A percentile compares a stretch with the other conserved stretches of the same genome.
Conservation (phyloP, 2,888 invertebrate species). For the Heteromyza rotundicornis region DNA sequence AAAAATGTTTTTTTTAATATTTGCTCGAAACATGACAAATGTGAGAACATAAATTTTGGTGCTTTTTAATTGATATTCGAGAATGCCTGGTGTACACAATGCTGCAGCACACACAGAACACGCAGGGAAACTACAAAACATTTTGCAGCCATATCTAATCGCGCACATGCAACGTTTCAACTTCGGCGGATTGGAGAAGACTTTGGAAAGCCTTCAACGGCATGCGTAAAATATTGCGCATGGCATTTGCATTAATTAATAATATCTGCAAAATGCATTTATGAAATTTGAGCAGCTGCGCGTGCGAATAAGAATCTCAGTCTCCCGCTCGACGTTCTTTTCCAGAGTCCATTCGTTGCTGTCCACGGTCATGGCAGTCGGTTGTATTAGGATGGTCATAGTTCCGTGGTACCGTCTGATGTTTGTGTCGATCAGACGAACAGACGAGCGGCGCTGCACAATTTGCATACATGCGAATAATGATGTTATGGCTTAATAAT, state of each 20-base stretch:
- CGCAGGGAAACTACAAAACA: background rate
- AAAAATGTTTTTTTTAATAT: too few species aligned
- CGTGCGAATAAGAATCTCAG: background rate
- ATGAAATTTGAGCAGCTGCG: constrained; percentile 2
- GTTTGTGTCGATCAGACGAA: background rate
- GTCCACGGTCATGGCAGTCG: background rate
- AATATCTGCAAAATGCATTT: background rate
- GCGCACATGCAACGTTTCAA: background rate
- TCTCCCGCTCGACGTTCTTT: too few species aligned
- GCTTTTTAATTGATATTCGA: background rate
- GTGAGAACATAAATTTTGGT: background rate
- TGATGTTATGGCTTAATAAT: background rate
- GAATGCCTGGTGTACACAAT: too few species aligned
- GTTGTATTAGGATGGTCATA: background rate
- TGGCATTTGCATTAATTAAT: constrained; percentile 1
- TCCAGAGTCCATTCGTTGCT: background rate
- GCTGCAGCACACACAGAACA: constrained; percentile 13
- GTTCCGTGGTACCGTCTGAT: background rate
- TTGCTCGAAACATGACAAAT: background rate
- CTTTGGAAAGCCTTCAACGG: too few species aligned
- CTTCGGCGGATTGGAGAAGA: too few species aligned
- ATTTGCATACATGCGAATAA: constrained; percentile 4
- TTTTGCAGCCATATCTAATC: constrained; percentile 15
- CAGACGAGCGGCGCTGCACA: too few species aligned
- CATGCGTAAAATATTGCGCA: constrained; percentile 1